Conservation (phyloP, 1,140 invertebrate species). For the Bilobella aurantiaca region DNA sequence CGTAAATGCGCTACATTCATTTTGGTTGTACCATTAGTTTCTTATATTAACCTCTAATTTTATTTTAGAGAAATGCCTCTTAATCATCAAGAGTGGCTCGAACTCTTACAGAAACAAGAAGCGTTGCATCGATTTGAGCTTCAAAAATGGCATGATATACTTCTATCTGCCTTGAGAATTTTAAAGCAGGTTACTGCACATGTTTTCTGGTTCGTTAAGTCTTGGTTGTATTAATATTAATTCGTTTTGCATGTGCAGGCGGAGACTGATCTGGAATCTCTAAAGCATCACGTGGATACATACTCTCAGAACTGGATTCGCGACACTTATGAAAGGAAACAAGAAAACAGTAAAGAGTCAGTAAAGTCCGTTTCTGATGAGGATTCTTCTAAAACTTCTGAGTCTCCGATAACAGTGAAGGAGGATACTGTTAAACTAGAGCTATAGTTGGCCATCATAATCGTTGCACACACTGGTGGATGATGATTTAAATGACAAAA, state of each 20-base stretch:
- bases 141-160: conserved; percentile 61
- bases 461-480: too few relatives aligned
- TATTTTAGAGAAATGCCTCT: conserved; percentile 48
- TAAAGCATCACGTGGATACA: conserved; percentile 25
- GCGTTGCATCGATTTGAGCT: conserved; percentile 61
- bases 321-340: neutral
- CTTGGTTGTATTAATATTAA: neutral
- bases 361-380: neutral
- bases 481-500: too few relatives aligned
- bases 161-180: conserved; percentile 40
- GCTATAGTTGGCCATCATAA: too few relatives aligned
- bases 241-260: conserved; percentile 20
- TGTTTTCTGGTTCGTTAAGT: neutral
- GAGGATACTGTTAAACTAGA: too few relatives aligned
- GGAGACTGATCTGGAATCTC: conserved; percentile 29
- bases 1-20: too few relatives aligned
- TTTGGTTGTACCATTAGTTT: too few relatives aligned
- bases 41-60: too few relatives aligned
- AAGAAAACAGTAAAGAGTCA: neutral
- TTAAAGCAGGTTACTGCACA: conserved; percentile 35
- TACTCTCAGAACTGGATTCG: conserved; percentile 7
- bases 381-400: too few relatives aligned
- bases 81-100: conserved; percentile 63
- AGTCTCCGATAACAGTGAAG: too few relatives aligned
- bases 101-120: conserved; percentile 62